Base-by-base conservation (phyloP, 2,888 invertebrate species). In the Catocala fraxini region DNA sequence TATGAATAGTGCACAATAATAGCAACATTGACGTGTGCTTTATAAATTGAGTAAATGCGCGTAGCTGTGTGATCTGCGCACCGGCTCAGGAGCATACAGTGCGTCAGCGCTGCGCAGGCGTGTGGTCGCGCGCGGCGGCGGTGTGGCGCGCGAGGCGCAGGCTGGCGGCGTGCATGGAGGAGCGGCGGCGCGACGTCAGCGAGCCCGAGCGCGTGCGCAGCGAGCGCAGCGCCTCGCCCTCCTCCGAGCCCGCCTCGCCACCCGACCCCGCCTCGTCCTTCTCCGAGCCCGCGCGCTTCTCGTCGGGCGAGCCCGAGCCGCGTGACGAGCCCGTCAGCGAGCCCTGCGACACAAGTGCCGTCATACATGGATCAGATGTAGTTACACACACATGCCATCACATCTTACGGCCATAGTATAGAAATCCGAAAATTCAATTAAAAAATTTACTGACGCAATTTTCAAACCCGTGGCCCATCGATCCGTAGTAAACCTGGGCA, bases 111-210 rank as follows among this genome's bases (percentile, higher is more conserved):
- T 54, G 51, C 51, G 49, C 35, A 10, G 56, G 69, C 9, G 73
- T 69, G 42, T 78, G 80, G 58, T 79, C 68, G 67, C 55, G 68
- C 57, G 80, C 71, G 73, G 72, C 15, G 49, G 69, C 49, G 81
- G 73, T 79, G 81, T 87, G 89, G 0, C 92, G 82, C 65, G 91
- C 90, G 51, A 88, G 85, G n/a, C 90, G 87, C 79, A 84, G 65
- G 83, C 89, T 90, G 56, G 92, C 92, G 48, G 85, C 84, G 82
- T 89, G 89, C 87, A 91, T 89, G 69, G 91, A 91, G 11, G 88
- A 89, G 81, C 90, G 90, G 45, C 91, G 88, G 25, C 86, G 85
- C 58, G 71, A 59, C 62, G 59, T 12, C 43, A 47, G 42, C 62
- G 52, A 49, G 25, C 15, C 42, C 51, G 63, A 47, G 63, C 60